Conservation (phyloP, 2,113 vertebrate species). For the Neolamprologus variostigma region DNA sequence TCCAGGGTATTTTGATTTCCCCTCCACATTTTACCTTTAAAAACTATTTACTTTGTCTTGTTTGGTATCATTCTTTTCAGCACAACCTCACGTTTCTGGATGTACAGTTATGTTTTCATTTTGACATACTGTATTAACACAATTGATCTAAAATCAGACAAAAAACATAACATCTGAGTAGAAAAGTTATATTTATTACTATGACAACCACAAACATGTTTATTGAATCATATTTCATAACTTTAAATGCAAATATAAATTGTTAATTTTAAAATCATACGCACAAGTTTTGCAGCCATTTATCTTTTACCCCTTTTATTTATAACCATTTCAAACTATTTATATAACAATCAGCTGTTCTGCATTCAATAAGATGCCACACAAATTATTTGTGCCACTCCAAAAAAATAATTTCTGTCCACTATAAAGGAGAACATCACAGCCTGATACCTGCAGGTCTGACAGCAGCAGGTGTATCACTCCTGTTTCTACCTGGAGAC, state of each 20-base stretch:
- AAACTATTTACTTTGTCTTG: neutral
- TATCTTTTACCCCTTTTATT: rapidly evolving
- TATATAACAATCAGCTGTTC: rapidly evolving
- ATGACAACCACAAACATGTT: no score
- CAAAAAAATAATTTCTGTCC: neutral
- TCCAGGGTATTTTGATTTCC: rapidly evolving
- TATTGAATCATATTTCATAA: no score
- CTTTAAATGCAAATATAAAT: no score
- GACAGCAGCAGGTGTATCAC: no score
- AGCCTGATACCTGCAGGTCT: no score
- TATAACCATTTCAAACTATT: neutral
- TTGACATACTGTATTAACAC: neutral
- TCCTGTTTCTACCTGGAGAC: no score
- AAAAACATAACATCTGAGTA: neutral
- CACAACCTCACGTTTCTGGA: rapidly evolving
- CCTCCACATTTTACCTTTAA: rapidly evolving
- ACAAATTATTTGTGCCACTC: no score
- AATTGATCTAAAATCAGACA: neutral
- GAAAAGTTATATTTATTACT: no score
- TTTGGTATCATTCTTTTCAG: neutral
- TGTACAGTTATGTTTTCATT: rapidly evolving
- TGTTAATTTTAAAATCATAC: no score
- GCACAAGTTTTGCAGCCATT: no score
- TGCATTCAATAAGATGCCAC: rapidly evolving
- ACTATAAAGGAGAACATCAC: neutral